phyloP scores from a whole-genome alignment of 1,140 invertebrate species.

The Drosophila lacertosa region DNA sequence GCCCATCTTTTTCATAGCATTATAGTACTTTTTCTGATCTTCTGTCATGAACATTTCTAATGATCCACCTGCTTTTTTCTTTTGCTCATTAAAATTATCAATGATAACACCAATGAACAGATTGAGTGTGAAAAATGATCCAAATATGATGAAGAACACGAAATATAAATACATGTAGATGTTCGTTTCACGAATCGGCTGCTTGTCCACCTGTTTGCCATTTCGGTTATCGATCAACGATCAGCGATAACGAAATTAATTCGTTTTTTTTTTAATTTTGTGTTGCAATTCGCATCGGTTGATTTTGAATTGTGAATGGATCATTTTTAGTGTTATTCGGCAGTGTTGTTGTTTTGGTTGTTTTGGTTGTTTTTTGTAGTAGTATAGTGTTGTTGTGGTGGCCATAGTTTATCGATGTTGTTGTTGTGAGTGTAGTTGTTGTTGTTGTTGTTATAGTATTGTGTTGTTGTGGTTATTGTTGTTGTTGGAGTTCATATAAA shows the following conservation, averaged over 20 bases:
- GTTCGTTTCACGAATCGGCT: slow-evolving; percentile 97
- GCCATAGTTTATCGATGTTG: slow-evolving; percentile 54
- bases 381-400: slow-evolving; percentile 45
- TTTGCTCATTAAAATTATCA: slow-evolving; percentile 99
- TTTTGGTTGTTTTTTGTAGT: slow-evolving; percentile 37
- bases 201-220: slow-evolving; percentile 89
- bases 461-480: slow-evolving; percentile 52
- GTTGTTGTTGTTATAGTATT: slow-evolving; percentile 50
- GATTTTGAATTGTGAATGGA: slow-evolving; percentile 58
- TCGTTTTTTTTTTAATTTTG: neutral
- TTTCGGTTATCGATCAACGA: slow-evolving; percentile 18
- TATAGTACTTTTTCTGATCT: slow-evolving; percentile 99
- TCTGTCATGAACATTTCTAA: slow-evolving; percentile 99
- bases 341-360: slow-evolving; percentile 54
- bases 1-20: slow-evolving; percentile 99
- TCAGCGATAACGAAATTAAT: slow-evolving; percentile 34
- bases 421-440: slow-evolving; percentile 35
- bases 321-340: slow-evolving; percentile 78
- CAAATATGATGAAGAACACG: slow-evolving; percentile 98
- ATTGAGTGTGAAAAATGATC: slow-evolving; percentile 98
- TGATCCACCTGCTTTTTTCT: slow-evolving; percentile 99
- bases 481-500: slow-evolving; percentile 66
- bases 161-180: slow-evolving; percentile 99
- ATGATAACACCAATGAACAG: slow-evolving; percentile 99
- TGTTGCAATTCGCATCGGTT: no score